Evolutionary conservation across 2,113 vertebrate species (phyloP), one percentile per base, ranked within the genome.

Genomic region (Odontophorus gujanensis): DNA sequence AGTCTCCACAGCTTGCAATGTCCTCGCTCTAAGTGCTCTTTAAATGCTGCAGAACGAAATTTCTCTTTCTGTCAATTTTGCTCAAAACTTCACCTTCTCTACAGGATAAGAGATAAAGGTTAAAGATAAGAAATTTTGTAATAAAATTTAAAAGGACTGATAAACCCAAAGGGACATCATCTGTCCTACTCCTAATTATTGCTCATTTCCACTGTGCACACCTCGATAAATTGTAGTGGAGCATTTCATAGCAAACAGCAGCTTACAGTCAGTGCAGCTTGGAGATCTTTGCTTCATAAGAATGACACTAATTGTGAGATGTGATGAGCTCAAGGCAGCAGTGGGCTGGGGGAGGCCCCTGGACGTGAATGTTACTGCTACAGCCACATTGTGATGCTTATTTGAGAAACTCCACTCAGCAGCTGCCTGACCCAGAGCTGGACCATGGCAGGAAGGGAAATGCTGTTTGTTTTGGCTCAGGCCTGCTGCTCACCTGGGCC

Each of bases 11-110:
- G 92, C 87, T 81, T 97, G 72, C n/a, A 94, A 26, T 95, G 92
- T 66, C 95, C 96, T 98, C 96, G 95, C 78, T 85, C 30, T 30
- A 53, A 53, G 19, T 32, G 30, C 91, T 90, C 91, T 88, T 88
- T 85, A 91, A 91, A 79, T 87, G 73, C 63, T 85, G 34, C 25
- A 78, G 91, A 93, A 92, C 63, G 79, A 81, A 89, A 95, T 34
- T 58, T 36, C 47, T 36, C 43, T 91, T 85, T 93, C 72, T 58
- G 80, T 92, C 74, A 93, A 18, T 96, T 89, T 85, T 92, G 21
- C 18, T 43, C 42, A 32, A 55, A 76, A 82, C 42, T 67, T 73
- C 48, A 69, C 13, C 3, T 9, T 13, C 30, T 85, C 47, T 62
- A 40, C 30, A 48, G 74, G 42, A 80, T 16, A 43, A 42, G n/a